Conservation (phyloP, 2,797 vertebrate species). For the Enteromius paludinosus region DNA sequence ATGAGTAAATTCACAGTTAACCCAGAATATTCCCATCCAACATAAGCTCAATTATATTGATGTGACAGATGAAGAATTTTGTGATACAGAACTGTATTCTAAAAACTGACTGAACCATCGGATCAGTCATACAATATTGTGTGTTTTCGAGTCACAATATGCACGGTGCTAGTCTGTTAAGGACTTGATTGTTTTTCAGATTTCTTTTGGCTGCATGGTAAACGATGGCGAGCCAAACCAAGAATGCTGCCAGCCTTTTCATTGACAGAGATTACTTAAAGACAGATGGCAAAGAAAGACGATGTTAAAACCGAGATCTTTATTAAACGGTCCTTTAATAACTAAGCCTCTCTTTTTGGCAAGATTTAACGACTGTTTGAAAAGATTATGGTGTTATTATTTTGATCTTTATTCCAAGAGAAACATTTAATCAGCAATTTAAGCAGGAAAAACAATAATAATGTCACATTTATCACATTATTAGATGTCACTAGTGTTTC, state of each 20-base stretch:
- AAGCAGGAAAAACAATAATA: slow-evolving; percentile 1
- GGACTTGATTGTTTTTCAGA: not conserved
- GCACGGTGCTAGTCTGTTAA: slow-evolving; percentile 13
- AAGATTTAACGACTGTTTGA: slow-evolving; percentile 30
- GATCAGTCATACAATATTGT: not conserved
- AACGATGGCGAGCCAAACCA: slow-evolving; percentile 13
- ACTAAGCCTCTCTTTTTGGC: slow-evolving; percentile 11
- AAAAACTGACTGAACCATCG: not conserved
- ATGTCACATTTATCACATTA: not conserved
- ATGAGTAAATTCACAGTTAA: not conserved
- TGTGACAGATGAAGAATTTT: not conserved
- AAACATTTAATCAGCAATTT: slow-evolving; percentile 23
- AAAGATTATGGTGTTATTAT: slow-evolving; percentile 26
- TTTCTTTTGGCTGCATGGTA: slow-evolving; percentile 33
- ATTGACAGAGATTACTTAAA: slow-evolving; percentile 41
- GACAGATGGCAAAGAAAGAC: slow-evolving; percentile 40
- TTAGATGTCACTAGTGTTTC: not conserved
- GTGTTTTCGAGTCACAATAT: slow-evolving; percentile 20
- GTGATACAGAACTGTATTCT: not conserved
- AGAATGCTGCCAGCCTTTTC: slow-evolving; percentile 32
- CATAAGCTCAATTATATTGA: not conserved
- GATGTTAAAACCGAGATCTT: slow-evolving; percentile 15
- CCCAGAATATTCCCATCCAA: not conserved
- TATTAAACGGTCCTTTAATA: slow-evolving; percentile 30
- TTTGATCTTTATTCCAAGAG: slow-evolving; percentile 23